Evolutionary conservation across 2,797 vertebrate genomes (phyloP), one percentile per base, ranked within the genome.

Genomic region (Neopelma chrysocephalum): DNA sequence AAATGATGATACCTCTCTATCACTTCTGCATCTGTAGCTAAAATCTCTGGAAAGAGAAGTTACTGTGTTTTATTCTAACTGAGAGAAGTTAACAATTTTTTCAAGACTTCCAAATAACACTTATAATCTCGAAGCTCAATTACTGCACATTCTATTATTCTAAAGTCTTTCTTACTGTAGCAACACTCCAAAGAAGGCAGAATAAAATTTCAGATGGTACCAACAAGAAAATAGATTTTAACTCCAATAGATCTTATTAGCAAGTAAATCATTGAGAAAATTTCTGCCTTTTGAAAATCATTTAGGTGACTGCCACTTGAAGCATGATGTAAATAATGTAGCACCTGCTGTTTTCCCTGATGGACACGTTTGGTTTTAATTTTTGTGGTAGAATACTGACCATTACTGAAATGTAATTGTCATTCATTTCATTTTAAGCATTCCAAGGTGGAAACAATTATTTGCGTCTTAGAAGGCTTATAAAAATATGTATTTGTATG

Each of bases 11-110:
- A 71, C 87, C 47, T 75, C 60, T 91, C 72, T 73, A 65, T 89
- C 77, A 66, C 70, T 96, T 95, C 73, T 56, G 56, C 86, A 91
- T 94, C 93, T 95, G 77, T 81, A 88, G 89, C 58, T 95, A 56
- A 82, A 96, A 80, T 87, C 38, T 42, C 54, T 84, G 36, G 47
- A 86, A 95, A 15, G 31, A n/a, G 36, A 81, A 90, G 60, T 70
- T 92, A 9, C 42, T 77, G 43, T 75, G 8, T 29, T 87, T 94
- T 82, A 50, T 71, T 65, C 47, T 90, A 93, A 96, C 48, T 81
- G 72, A 84, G 40, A 21, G 38, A 71, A 71, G 65, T 78, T 93
- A 73, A 23, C 70, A 31, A 19, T 72, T 78, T 92, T 96, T 94
- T 68, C 50, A 92, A 96, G 62, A 66, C 31, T 57, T 89, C 50